A percentile compares a stretch with the other conserved stretches of the same genome.
phyloP scores from a whole-genome alignment of 2,113 vertebrate genomes.

The Cephalopholis sonnerati region DNA sequence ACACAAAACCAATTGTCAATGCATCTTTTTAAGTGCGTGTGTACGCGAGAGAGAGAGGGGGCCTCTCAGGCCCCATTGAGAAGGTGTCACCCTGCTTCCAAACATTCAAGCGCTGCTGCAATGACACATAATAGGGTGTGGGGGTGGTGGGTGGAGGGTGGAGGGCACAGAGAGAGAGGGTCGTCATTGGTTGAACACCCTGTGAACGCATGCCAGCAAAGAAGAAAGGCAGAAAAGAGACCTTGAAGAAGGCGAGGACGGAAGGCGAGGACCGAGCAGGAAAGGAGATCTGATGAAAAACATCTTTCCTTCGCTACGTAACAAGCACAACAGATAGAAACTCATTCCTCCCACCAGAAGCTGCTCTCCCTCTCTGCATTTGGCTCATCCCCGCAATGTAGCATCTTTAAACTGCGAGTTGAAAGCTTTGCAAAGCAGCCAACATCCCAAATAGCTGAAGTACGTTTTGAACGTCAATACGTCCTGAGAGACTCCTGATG shows the following conservation, averaged over 20 bases:
- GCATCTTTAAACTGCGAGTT: slow-evolving; percentile 22
- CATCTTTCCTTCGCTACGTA: neutral
- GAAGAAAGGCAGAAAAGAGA: slow-evolving; percentile 22
- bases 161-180: slow-evolving; percentile 18
- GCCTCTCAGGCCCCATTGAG: slow-evolving; percentile 62
- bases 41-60: slow-evolving; percentile 13
- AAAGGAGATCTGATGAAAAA: slow-evolving; percentile 22
- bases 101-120: slow-evolving; percentile 63
- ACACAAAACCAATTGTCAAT: slow-evolving; percentile 37
- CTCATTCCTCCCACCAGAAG: neutral
- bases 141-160: slow-evolving; percentile 11
- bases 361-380: neutral
- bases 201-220: slow-evolving; percentile 42
- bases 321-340: neutral
- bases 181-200: slow-evolving; percentile 45
- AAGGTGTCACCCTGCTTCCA: slow-evolving; percentile 66
- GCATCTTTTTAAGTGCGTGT: slow-evolving; percentile 21
- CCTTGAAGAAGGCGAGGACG: neutral
- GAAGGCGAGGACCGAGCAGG: neutral
- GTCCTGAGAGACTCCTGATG: slow-evolving; percentile 19
- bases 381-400: neutral
- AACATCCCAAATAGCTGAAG: slow-evolving; percentile 22
- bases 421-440: slow-evolving; percentile 17
- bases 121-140: slow-evolving; percentile 54
- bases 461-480: slow-evolving; percentile 27